These are phyloP conservation scores for Ligdia adustata DNA, from an alignment of 2,888 invertebrate species.

Conservation along the genomic window DNA sequence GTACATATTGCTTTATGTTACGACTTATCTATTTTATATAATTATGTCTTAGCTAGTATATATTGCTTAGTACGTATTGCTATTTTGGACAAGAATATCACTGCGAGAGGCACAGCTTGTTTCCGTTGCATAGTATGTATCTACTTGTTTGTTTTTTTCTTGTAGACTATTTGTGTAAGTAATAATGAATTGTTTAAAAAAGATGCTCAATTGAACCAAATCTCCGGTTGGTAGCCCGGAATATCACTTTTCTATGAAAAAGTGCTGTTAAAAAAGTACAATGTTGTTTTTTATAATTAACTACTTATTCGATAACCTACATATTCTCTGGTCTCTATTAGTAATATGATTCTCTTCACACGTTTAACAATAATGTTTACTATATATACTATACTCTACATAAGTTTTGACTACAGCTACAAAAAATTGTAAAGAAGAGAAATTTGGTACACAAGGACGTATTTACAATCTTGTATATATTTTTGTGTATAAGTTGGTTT, in stretches of 20 bases:
- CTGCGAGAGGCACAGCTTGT: conserved; percentile 38
- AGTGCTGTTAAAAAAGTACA: too few species aligned
- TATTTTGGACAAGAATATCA: conserved; percentile 69
- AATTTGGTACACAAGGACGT: conserved; percentile 77
- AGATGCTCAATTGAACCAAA: too few species aligned
- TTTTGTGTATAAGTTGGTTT: conserved; percentile 77
- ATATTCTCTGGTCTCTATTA: conserved; percentile 17
- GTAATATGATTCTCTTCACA: conserved; percentile 17
- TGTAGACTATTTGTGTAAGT: too few species aligned
- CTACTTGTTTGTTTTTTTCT: too few species aligned
- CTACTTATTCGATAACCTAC: conserved; percentile 7
- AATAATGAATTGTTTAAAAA: too few species aligned
- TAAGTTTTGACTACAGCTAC: conserved; percentile 61
- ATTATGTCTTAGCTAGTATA: conserved; percentile 17
- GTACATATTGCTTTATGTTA: conserved; percentile 33
- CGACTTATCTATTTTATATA: conserved; percentile 21
- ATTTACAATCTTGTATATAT: conserved; percentile 74
- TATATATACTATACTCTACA: conserved; percentile 22
- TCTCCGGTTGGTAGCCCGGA: too few species aligned
- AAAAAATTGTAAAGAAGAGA: conserved; percentile 81
- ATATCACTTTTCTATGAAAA: too few species aligned
- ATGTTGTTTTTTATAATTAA: too few species aligned
- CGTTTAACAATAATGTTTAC: conserved; percentile 17
- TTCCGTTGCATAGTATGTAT: too few species aligned
- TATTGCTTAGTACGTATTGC: conserved; percentile 49